Base-by-base conservation (phyloP, 2,888 invertebrate species). In the Helobdella robusta region DNA sequence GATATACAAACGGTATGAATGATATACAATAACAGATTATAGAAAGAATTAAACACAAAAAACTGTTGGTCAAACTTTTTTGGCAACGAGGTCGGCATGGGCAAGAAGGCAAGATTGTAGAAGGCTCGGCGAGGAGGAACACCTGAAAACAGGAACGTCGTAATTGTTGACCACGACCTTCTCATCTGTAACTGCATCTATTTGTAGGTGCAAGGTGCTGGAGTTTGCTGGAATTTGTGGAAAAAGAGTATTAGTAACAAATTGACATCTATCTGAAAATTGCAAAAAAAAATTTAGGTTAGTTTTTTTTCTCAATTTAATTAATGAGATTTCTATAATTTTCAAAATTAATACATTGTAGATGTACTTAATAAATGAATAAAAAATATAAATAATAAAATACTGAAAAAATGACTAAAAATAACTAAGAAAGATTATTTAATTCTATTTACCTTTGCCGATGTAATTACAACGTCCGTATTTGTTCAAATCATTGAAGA, bases 401-500 rank as follows among this genome's bases (percentile, higher is more conserved):
- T n/a, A 40, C 11, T 40, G n/a, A 40, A 40, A 15, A 40, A 40
- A 40, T 40, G n/a, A 40, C 44, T n/a, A n/a, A n/a, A n/a, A n/a
- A n/a, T n/a, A n/a, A n/a, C n/a, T n/a, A n/a, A n/a, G n/a, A n/a
- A n/a, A n/a, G n/a, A n/a, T n/a, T n/a, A n/a, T n/a, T n/a, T n/a
- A n/a, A n/a, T n/a, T n/a, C n/a, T n/a, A n/a, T n/a, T n/a, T n/a
- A n/a, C n/a, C n/a, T 30, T 32, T 56, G 56, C 32, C 32, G 28
- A 56, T 32, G 28, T 30, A 56, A 32, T 86, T 87, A 52, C 89
- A 88, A 75, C 85, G 85, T 73, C 87, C 86, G 72, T 86, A 84
- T 23, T 85, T 85, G 78, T 93, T 94, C 60, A 94, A 81, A 76
- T 91, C 89, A 40, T 86, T 83, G 69, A 89, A 83, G 2, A 93